phyloP scores from a whole-genome alignment of 2,113 vertebrate genomes.

The Dendropsophus ebraccatus region DNA sequence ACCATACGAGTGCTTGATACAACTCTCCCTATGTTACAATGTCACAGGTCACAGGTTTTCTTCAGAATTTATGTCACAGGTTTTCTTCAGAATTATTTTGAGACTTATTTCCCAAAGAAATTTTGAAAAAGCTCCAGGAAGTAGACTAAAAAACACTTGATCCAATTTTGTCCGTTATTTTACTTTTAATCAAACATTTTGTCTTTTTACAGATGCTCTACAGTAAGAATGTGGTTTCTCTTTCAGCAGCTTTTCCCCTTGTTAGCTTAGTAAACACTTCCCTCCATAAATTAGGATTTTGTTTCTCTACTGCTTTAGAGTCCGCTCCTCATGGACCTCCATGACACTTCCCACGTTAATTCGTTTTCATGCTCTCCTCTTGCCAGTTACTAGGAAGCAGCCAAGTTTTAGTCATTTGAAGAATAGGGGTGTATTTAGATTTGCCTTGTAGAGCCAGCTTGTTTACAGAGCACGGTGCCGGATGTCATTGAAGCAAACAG shows the following conservation, averaged over 20 bases:
- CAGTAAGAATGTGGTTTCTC: not conserved
- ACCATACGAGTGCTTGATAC: too few relatives aligned
- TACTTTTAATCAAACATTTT: too few relatives aligned
- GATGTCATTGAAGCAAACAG: not conserved
- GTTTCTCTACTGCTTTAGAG: not conserved
- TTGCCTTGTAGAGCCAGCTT: not conserved
- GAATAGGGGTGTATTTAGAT: not conserved
- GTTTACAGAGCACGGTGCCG: not conserved
- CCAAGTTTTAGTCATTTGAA: not conserved
- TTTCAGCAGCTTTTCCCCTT: not conserved
- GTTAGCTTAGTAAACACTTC: not conserved
- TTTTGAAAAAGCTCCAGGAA: too few relatives aligned
- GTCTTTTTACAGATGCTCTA: not conserved
- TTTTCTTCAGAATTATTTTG: too few relatives aligned
- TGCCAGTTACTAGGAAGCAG: conserved; percentile 16
- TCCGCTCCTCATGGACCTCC: not conserved
- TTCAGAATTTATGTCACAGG: too few relatives aligned
- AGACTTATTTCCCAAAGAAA: too few relatives aligned
- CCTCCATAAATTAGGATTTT: not conserved
- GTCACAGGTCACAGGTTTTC: too few relatives aligned
- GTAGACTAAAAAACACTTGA: too few relatives aligned
- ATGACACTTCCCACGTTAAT: conserved; percentile 18
- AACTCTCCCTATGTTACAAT: too few relatives aligned
- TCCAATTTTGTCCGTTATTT: too few relatives aligned
- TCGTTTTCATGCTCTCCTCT: not conserved